Conservation (phyloP, 1,140 invertebrate genomes). For the Drosophila azteca region DNA sequence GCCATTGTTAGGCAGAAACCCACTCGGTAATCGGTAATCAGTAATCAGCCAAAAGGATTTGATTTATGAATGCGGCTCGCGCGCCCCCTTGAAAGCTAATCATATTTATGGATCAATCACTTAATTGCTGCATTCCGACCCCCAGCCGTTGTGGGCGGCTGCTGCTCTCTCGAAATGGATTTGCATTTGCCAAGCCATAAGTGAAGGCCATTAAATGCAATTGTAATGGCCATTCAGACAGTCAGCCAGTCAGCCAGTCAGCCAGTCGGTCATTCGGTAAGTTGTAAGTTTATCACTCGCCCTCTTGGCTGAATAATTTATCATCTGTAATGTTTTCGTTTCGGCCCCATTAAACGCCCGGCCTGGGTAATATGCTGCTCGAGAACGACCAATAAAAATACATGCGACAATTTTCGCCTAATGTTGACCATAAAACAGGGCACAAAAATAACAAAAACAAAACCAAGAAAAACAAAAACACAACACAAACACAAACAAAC, state of each 20-base stretch:
- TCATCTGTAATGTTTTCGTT: conserved; percentile 59
- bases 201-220: conserved; percentile 42
- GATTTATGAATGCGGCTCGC: conserved; percentile 16
- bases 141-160: conserved; percentile 4
- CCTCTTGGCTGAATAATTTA: conserved; percentile 33
- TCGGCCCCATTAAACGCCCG: conserved; percentile 47
- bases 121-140: conserved; percentile 18
- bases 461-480: conserved; percentile 40
- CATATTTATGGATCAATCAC: conserved; percentile 12
- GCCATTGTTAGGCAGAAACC: no score
- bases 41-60: conserved; percentile 8
- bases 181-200: conserved; percentile 16
- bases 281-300: conserved; percentile 20
- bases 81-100: conserved; percentile 5
- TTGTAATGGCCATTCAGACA: conserved; percentile 26
- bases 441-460: conserved; percentile 39
- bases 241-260: no score
- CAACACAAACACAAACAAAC: conserved; percentile 7
- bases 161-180: conserved; percentile 34
- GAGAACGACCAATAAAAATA: conserved; percentile 33
- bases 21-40: no score
- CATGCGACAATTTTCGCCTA: conserved; percentile 57
- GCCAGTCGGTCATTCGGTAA: background rate
- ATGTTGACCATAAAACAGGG: conserved; percentile 36
- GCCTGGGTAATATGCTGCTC: conserved; percentile 10